Percentiles rank a stretch among this genome's conserved stretches.
phyloP scores from a whole-genome alignment of 2,113 vertebrate species.

The Chlorodrepanis virens region DNA sequence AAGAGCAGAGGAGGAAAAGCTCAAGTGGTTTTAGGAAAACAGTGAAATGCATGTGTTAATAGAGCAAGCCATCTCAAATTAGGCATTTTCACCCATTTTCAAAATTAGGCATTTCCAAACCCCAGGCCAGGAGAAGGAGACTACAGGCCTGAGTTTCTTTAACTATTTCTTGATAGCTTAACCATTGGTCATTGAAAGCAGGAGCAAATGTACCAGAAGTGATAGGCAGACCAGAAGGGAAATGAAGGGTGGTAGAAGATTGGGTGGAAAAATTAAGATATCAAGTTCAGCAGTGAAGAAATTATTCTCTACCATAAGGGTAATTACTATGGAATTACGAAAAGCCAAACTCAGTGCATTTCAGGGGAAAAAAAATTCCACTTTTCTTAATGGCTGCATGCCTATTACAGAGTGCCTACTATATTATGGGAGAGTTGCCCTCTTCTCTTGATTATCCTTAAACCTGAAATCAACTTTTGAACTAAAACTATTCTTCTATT shows the following conservation, averaged over 20 bases:
- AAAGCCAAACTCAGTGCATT: background rate
- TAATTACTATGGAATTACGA: background rate
- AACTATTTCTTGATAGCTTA: background rate
- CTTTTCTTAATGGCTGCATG: background rate
- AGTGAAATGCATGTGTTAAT: background rate
- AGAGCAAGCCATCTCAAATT: background rate
- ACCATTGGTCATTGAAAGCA: background rate
- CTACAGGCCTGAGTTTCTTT: background rate
- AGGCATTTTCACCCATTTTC: background rate
- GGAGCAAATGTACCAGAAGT: constrained; percentile 30
- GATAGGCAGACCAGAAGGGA: background rate
- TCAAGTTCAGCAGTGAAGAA: background rate
- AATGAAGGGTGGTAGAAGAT: constrained; percentile 42
- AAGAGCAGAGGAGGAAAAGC: background rate
- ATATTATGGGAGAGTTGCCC: background rate
- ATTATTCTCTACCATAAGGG: background rate
- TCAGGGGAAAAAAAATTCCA: background rate
- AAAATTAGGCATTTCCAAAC: background rate
- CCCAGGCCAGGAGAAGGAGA: background rate
- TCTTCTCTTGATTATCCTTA: background rate
- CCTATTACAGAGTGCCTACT: background rate
- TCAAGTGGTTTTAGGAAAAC: background rate
- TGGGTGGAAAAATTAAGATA: constrained; percentile 23
- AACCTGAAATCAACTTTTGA: background rate
- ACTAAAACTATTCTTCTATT: background rate